phyloP scores from a whole-genome alignment of 2,113 vertebrate species.

The Ceyx melanurus region DNA sequence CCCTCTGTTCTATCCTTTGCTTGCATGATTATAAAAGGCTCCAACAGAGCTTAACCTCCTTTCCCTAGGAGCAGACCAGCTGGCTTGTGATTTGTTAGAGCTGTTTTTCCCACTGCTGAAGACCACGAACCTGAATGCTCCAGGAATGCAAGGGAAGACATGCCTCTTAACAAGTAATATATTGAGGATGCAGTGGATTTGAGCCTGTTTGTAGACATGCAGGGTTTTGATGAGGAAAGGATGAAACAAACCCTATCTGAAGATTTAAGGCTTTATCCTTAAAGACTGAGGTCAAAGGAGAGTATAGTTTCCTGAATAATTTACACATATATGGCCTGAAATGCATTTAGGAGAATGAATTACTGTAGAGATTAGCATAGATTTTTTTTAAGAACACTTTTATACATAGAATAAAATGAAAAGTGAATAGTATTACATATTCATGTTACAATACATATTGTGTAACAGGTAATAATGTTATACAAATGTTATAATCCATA shows the following conservation, averaged over 20 bases:
- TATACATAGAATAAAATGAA: background rate
- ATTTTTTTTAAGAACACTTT: background rate
- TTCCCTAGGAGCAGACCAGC: background rate
- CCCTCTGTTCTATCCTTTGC: background rate
- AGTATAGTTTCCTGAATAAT: background rate
- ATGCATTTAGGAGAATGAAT: background rate
- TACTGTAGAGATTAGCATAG: background rate
- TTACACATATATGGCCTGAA: background rate
- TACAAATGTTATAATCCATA: background rate
- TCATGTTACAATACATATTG: background rate
- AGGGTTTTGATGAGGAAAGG: background rate
- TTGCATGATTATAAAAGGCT: background rate
- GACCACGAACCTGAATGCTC: background rate
- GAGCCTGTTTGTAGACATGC: background rate
- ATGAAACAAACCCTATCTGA: background rate
- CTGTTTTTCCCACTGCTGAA: accelerated
- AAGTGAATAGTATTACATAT: background rate
- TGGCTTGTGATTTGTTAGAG: background rate
- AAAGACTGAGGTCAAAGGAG: background rate
- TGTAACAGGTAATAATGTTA: background rate
- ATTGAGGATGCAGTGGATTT: background rate
- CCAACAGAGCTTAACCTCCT: background rate
- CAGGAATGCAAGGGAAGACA: background rate
- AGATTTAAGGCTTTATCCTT: background rate
- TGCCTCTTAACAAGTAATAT: background rate